A percentile compares a stretch with the other conserved stretches of the same genome.
Evolutionary conservation across 2,888 invertebrate species (phyloP).

Genomic region (Caprella mutica): DNA sequence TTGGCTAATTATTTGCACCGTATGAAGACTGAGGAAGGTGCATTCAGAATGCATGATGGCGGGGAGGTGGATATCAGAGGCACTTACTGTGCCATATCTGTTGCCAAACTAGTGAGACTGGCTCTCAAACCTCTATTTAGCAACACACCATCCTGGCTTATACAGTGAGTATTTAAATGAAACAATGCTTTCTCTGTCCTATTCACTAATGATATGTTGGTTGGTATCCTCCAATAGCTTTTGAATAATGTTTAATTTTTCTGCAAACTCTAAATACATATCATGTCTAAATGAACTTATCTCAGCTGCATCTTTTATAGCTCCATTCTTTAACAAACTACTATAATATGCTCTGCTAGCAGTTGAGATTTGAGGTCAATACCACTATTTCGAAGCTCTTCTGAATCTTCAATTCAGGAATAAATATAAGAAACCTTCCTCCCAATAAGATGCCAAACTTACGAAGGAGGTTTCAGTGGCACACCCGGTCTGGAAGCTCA

Average conservation of each 20-base stretch:
- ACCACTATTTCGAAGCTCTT: too few relatives aligned
- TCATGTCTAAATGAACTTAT: too few relatives aligned
- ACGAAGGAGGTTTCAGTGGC: slow-evolving; percentile 96
- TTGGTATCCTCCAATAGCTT: too few relatives aligned
- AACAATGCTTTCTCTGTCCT: background rate
- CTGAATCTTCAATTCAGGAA: too few relatives aligned
- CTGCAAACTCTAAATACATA: too few relatives aligned
- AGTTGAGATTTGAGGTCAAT: too few relatives aligned
- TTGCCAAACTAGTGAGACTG: slow-evolving; percentile 55
- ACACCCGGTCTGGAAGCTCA: slow-evolving; percentile 93
- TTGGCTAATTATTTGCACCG: slow-evolving; percentile 60
- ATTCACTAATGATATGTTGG: background rate
- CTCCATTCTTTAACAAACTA: too few relatives aligned
- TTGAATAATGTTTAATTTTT: too few relatives aligned
- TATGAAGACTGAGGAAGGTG: slow-evolving; percentile 70
- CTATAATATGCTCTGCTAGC: too few relatives aligned
- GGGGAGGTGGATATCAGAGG: slow-evolving; percentile 92
- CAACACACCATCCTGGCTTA: background rate
- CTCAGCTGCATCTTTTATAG: too few relatives aligned
- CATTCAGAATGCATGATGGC: slow-evolving; percentile 77
- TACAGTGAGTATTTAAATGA: background rate
- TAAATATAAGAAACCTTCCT: background rate
- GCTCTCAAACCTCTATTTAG: background rate
- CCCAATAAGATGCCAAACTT: slow-evolving; percentile 72
- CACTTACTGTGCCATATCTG: slow-evolving; percentile 88